Evolutionary conservation across 1,140 invertebrate genomes (phyloP).

Genomic region (Planococcus citri): DNA sequence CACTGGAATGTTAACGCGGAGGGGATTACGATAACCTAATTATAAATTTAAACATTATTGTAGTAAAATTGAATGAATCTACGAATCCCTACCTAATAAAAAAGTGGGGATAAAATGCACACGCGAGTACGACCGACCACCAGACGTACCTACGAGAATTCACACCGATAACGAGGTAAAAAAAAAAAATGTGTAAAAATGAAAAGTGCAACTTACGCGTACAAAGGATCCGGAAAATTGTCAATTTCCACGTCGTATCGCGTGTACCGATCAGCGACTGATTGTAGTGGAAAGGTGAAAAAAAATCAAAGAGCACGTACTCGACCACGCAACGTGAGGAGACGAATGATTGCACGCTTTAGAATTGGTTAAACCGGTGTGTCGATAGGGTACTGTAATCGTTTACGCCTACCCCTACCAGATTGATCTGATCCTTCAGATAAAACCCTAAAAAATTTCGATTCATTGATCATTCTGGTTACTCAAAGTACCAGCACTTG

Average conservation of each 20-base stretch:
- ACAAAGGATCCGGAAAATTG: background rate
- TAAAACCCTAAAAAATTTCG: slow-evolving; percentile 7
- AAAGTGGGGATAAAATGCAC: background rate
- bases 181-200: too few relatives aligned
- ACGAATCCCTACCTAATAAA: background rate
- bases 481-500: slow-evolving; percentile 6
- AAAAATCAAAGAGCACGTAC: background rate
- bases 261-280: background rate
- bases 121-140: too few relatives aligned
- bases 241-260: background rate
- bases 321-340: slow-evolving; percentile 1
- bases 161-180: too few relatives aligned
- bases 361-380: slow-evolving; percentile 6
- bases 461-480: slow-evolving; percentile 1
- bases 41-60: background rate
- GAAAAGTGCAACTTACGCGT: background rate
- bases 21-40: slow-evolving; percentile 1
- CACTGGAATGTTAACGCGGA: background rate
- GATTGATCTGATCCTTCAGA: slow-evolving; percentile 2
- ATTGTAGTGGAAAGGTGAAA: background rate
- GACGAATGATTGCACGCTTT: background rate
- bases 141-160: too few relatives aligned
- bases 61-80: background rate
- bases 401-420: slow-evolving; percentile 5
- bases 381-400: background rate